phyloP scores from a whole-genome alignment of 2,888 invertebrate genomes.

The Stegana nigrithorax region DNA sequence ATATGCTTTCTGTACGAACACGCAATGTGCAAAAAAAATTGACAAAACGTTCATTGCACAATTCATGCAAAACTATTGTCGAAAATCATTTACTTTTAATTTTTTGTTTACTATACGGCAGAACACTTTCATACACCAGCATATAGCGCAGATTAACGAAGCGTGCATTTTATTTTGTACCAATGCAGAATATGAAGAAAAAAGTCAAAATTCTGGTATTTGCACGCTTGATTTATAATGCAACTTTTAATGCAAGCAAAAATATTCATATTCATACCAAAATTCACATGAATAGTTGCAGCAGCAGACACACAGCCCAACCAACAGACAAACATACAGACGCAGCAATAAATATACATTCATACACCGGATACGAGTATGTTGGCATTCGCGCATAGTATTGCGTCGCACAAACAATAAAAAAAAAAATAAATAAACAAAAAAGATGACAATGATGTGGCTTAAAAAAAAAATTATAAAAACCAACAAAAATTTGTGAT shows the following conservation, averaged over 20 bases:
- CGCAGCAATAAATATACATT: not conserved
- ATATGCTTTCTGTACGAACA: too few relatives aligned
- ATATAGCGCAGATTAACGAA: not conserved
- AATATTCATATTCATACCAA: conserved; percentile 15
- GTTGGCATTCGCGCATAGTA: conserved; percentile 9
- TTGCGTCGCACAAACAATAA: too few relatives aligned
- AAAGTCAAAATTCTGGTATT: not conserved
- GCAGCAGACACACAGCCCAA: not conserved
- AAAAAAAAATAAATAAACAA: not conserved
- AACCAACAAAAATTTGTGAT: not conserved
- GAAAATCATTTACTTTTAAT: too few relatives aligned
- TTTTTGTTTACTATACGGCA: too few relatives aligned
- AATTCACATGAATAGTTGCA: conserved; percentile 6
- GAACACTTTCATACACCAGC: not conserved
- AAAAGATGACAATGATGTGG: not conserved
- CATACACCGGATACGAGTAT: conserved; percentile 16
- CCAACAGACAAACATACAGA: not conserved
- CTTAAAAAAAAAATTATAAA: not conserved
- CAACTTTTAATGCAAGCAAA: conserved; percentile 6
- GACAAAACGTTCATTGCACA: not conserved
- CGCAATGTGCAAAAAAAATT: too few relatives aligned
- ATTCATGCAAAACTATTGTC: not conserved
- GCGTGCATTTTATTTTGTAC: too few relatives aligned
- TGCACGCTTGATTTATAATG: conserved; percentile 17
- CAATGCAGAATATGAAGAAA: not conserved